Evolutionary conservation across 2,888 invertebrate genomes (phyloP), one percentile per base, ranked within the genome.

Genomic region (Dynastes grantii): DNA sequence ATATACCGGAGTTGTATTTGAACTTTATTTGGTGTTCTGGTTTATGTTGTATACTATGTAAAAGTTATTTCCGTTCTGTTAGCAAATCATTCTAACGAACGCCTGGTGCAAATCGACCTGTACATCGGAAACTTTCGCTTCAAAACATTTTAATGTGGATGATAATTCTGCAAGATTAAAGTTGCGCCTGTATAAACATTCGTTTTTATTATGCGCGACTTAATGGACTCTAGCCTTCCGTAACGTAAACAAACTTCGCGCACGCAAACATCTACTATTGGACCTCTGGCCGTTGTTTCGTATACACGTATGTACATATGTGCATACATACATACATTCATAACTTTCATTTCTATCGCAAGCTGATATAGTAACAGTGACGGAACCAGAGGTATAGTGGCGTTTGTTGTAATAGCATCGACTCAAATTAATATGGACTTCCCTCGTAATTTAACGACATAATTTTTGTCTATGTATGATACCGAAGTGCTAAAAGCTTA

Each of bases 101-200:
- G 51, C 29, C 29, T 55, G 71, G 16, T 55, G 71, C 29, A 71
- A 71, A 27, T 71, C 71, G 55, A 71, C 22, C 55, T 27, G 71
- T 9, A 71, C 71, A 71, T 55, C 16, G 58, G 58, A 58, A 73
- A 58, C 37, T 58, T 73, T n/a, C 58, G 73, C 58, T 73, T 58
- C 58, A 73, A 73, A 73, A 73, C 58, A 73, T 73, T 73, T 73
- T 73, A 73, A 73, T 73, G 58, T 58, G 32, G 73, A 73, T 73
- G 73, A 73, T 73, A 73, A 73, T 76, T 68, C 76, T 67, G 76
- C 65, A 67, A 76, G 76, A 76, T 76, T 76, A 76, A 76, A 76
- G 76, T 76, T 76, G 58, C 76, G 64, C 67, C 67, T 67, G 67
- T 76, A 40, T 76, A 76, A 76, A 76, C 76, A 76, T 55, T 37